Evolutionary conservation across 2,888 invertebrate species (phyloP), one percentile per base, ranked within the genome.

Genomic region (Protonemura montana): DNA sequence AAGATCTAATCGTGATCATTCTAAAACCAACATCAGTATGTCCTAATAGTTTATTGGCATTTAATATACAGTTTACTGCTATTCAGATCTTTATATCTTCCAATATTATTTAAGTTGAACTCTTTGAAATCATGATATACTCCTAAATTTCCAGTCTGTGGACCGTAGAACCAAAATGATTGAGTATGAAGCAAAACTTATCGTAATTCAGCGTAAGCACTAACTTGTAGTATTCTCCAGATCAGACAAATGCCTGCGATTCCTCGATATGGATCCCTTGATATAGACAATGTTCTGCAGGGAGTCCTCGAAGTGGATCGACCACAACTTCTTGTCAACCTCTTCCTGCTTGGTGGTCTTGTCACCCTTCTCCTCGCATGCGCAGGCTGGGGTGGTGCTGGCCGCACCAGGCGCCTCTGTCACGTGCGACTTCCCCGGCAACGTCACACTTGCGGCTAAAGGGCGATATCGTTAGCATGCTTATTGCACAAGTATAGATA

Each of bases 241-340:
- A 10, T 1, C 59, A n/a, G 78, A 78, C 10, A 10, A 5, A 7
- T 78, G 26, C 78, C 78, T 13, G 13, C 78, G 78, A 6, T 16
- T 78, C 21, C 78, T 13, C 78, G 77, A 77, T n/a, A 5, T 7
- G 5, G 21, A 6, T 6, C 86, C 0, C 89, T 93, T 94, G 0
- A 94, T 90, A 89, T 94, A 95, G 85, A 97, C 95, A 90, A 93
- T 93, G 91, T 97, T 97, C 89, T 97, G 97, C 85, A 98, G 90
- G 76, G 94, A 94, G 90, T 97, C 95, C 91, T 98, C 97, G 90
- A 98, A 97, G 29, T 93, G 92, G 82, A 95, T 95, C 87, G 94
- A 92, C 89, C 93, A 93, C 88, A 93, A 93, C 27, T 59, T 76
- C 87, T 92, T 94, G 89, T 95, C 95, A 88, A 93, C 93, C 89